Evolutionary conservation across 2,888 invertebrate species (phyloP), one percentile per base, ranked within the genome.

Genomic region (Cataglyphis livida): DNA sequence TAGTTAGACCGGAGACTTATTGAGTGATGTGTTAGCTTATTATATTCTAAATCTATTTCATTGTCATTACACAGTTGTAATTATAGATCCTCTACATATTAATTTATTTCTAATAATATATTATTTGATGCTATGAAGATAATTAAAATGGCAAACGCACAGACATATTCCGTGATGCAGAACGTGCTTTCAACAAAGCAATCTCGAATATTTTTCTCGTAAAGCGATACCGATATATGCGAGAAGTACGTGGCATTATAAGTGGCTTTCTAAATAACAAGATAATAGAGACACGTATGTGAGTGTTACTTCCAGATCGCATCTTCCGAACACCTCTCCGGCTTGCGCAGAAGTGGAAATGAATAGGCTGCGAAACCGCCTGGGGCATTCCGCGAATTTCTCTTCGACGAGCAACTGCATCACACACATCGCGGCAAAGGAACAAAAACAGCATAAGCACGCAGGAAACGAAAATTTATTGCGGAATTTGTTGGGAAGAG

Each of bases 381-480:
- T n/a, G 76, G 76, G 28, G 57, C 73, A 88, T 88, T 86, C 86
- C 82, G 41, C 44, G 83, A 81, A 88, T 88, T 82, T 88, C 85
- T 84, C 32, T 84, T 84, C 32, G 44, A 41, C 57, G 82, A n/a
- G 73, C 38, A 79, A 66, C 70, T 73, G 48, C 54, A 51, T 5
- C 12, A 68, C 44, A 51, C 25, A 35, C 65, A 44, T 44, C 44
- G 35, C 59, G 57, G 44, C 75, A 78, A 70, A 61, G 59, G 15
- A 66, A 66, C 44, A 78, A 59, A 81, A 57, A 57, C 57, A 25
- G 66, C 48, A 64, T 54, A 54, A 44, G 73, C 61, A 81, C 73
- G 82, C 81, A 75, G 88, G 78, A 84, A 85, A 83, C 81, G 86
- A 79, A 85, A 84, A 87, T 88, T 88, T 88, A 88, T 86, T 85